These are phyloP conservation scores for Schizaphis graminum DNA, from an alignment of 2,888 invertebrate species.

Conservation along the genomic window DNA sequence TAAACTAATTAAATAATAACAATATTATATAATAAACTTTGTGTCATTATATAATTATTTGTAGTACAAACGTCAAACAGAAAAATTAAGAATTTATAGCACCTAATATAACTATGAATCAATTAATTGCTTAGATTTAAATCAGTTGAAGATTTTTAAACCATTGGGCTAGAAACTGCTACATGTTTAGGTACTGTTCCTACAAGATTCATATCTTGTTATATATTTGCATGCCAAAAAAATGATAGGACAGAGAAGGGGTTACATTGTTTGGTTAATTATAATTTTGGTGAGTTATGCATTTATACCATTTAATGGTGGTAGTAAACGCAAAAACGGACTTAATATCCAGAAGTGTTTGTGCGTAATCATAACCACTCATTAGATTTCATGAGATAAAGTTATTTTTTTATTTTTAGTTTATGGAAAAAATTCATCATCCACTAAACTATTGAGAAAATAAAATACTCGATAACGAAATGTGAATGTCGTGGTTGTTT, in stretches of 20 bases:
- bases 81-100: neutral
- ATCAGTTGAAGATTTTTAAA: neutral
- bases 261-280: neutral
- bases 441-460: neutral
- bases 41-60: neutral
- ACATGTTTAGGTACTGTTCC: neutral
- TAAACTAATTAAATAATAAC: neutral
- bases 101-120: neutral
- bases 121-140: neutral
- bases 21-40: neutral
- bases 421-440: neutral
- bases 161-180: neutral
- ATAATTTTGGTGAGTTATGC: neutral
- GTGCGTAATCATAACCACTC: neutral
- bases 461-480: neutral
- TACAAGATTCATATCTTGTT: neutral
- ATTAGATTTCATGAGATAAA: neutral
- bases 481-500: neutral
- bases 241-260: neutral
- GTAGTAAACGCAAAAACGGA: slow-evolving; percentile 4
- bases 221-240: neutral
- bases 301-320: neutral
- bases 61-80: neutral
- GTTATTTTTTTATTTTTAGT: slow-evolving; percentile 44
- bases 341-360: neutral